Conservation (phyloP, 2,888 invertebrate genomes). For the Drosophila melanosoma region DNA sequence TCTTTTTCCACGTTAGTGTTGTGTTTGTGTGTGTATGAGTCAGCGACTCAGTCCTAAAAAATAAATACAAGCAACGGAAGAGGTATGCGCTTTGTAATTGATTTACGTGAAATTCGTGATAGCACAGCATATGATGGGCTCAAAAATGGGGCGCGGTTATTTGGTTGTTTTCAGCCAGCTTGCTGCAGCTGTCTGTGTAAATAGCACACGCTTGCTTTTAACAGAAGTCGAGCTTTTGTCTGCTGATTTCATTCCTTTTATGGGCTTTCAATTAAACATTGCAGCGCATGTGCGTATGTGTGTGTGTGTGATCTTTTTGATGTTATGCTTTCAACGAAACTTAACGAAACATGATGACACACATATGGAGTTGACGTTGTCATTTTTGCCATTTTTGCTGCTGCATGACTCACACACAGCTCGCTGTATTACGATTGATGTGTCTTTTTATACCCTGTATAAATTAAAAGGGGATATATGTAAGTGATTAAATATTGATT, state of each 20-base stretch:
- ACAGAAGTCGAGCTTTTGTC: constrained; percentile 32
- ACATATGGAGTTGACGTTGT: constrained; percentile 60
- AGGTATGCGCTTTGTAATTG: constrained; percentile 35
- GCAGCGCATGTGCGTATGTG: constrained; percentile 15
- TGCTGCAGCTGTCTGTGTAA: constrained; percentile 23
- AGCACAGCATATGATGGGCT: constrained; percentile 31
- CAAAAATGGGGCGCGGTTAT: constrained; percentile 51
- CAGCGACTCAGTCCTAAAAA: constrained; percentile 62
- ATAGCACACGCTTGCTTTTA: constrained; percentile 14
- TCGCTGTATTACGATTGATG: constrained; percentile 9
- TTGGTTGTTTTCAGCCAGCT: constrained; percentile 35
- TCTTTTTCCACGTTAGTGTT: constrained; percentile 10
- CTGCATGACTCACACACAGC: constrained; percentile 52
- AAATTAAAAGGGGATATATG: neutral
- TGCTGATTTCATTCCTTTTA: constrained; percentile 57
- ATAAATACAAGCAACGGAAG: constrained; percentile 20
- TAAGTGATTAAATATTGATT: neutral
- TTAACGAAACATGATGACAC: constrained; percentile 33
- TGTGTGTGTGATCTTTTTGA: constrained; percentile 34
- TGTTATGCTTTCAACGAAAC: constrained; percentile 48
- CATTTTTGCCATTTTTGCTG: constrained; percentile 55
- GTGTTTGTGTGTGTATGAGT: constrained; percentile 57
- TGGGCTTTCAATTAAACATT: constrained; percentile 60
- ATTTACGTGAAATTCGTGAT: constrained; percentile 57
- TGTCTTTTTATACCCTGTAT: constrained; percentile 10